Base-by-base conservation (phyloP, 2,113 vertebrate species). In the Hypocryptadius cinnamomeus region DNA sequence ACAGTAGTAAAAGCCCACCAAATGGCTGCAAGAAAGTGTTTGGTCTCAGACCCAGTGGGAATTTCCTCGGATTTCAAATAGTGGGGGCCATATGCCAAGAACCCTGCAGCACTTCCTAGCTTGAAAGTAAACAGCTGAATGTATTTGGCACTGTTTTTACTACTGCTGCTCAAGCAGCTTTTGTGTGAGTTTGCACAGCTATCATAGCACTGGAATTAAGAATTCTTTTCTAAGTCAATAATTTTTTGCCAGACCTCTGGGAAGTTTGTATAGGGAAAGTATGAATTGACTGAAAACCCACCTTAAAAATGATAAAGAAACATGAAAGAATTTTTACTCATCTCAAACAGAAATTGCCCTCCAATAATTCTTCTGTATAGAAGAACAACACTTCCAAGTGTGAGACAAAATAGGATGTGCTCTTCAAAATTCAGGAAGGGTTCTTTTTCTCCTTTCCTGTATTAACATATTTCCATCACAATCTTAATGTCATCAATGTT, bases 41-140 rank as follows among this genome's bases (percentile, higher is more conserved):
- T 92, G 92, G 95, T 95, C 79, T 91, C 85, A 80, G 82, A 59
- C 90, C 82, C 93, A 88, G 92, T 94, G 94, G 92, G 93, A 90
- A 86, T 95, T 89, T 93, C 77, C 90, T 94, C 83, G 84, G 61
- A 56, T 94, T 92, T 93, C 86, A 95, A 90, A 85, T 80, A 81
- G 74, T 84, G 73, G 74, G 42, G 65, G 57, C 79, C 73, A 60
- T 90, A 66, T 76, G 95, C 92, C 90, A 93, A 94, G 48, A 90
- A 64, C 64, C 88, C 88, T 60, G 57, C 69, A 92, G 90, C 69
- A 93, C 60, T 93, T 85, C 86, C 82, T 84, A 89, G 85, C 72
- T 87, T 8, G 2, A 89, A 88, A 95, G 79, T 84, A 94, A 96
- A 94, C 69, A 95, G 73, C 84, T 79, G 66, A 95, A 92, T 72